Evolutionary conservation across 2,113 vertebrate species (phyloP).

Genomic region (Ochotona curzoniae): DNA sequence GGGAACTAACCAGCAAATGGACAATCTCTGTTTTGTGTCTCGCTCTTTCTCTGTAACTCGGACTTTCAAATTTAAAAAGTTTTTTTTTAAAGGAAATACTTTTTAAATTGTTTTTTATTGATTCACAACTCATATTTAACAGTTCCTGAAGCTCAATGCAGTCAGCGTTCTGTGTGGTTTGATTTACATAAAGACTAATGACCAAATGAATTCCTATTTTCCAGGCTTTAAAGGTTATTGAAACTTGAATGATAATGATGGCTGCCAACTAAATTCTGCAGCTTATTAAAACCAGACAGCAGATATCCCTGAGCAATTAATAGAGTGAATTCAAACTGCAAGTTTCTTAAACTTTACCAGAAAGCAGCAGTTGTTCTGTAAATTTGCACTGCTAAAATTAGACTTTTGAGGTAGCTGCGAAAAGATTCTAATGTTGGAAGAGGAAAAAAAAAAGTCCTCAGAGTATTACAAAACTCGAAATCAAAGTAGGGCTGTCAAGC

Average conservation of each 20-base stretch:
- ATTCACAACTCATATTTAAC: background rate
- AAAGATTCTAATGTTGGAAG: constrained; percentile 57
- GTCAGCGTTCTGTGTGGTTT: background rate
- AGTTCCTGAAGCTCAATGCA: background rate
- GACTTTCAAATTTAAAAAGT: no score
- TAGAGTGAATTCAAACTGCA: constrained; percentile 35
- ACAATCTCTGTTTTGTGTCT: no score
- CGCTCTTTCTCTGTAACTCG: no score
- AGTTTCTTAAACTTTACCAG: constrained; percentile 50
- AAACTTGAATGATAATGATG: background rate
- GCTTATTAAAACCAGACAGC: constrained; percentile 17
- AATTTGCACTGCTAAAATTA: constrained; percentile 68
- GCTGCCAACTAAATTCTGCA: background rate
- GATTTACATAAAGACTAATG: constrained; percentile 18
- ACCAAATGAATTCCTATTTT: background rate
- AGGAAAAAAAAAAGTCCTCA: background rate
- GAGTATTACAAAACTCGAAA: constrained; percentile 66
- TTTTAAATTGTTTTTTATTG: background rate
- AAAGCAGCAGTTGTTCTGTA: constrained; percentile 58
- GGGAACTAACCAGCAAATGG: no score
- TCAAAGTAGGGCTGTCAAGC: constrained; percentile 30
- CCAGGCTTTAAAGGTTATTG: background rate
- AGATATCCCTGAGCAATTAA: background rate
- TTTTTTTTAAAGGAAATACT: no score
- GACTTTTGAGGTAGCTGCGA: constrained; percentile 65